Base-by-base conservation (phyloP, 2,113 vertebrate genomes). In the Takifugu flavidus region DNA sequence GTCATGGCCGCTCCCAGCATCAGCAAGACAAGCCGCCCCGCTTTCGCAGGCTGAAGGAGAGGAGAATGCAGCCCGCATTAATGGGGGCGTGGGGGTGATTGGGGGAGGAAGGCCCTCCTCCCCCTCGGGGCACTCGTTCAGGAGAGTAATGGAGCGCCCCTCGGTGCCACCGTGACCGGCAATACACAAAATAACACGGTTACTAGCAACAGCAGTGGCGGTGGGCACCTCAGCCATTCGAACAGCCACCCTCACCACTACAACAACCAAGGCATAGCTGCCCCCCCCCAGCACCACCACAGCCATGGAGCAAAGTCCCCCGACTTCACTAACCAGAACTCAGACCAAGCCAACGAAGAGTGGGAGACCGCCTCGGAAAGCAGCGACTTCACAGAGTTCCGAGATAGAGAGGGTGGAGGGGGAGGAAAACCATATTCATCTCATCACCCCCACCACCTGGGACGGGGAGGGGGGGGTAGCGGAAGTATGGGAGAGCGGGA, bases 331-430 rank as follows among this genome's bases (percentile, higher is more conserved):
- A 96, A 96, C 79, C 94, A 96, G 87, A 96, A 96, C 89, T 96
- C 95, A 0, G 95, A 96, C 80, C 95, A 96, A 87, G 95, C 95
- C 55, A 96, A 96, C 0, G 94, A 96, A 83, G 95, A 96, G 64
- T 96, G 95, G 95, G 95, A 96, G 82, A 96, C 95, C 0, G 95
- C 95, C 0, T 95, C 94, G 0, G 95, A 96, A 85, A 96, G 95
- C 86, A 96, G 95, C 3, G 95, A 96, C 89, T 96, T 96, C 83
- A 92, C 93, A 0, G 95, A 96, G 82, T 93, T 93, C 75, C 86
- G 93, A 52, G 93, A 94, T 29, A 34, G 93, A 78, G 90, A 94
- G 56, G 85, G 68, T 56, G 85, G 68, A 42, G 79, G 78, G 15
- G 81, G 84, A 27, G 83, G 86, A 1, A 83, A 89, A 56, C 74